These are phyloP conservation scores for Muricea muricata DNA, from an alignment of 92 coral and sea anemone genomes.

Conservation along the genomic window DNA sequence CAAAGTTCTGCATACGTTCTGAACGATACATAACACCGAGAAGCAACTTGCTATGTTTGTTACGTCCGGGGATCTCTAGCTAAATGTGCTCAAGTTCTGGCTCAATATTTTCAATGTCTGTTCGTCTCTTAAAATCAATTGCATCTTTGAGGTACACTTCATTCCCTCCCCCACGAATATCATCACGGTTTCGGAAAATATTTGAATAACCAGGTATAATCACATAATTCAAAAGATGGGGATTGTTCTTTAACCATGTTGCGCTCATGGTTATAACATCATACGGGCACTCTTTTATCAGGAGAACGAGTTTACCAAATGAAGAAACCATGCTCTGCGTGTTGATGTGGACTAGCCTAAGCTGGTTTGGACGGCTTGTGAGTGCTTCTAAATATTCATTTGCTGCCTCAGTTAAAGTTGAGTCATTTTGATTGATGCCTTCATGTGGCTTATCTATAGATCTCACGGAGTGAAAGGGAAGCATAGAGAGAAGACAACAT, in stretches of 20 bases:
- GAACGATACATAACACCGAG: slow-evolving; percentile 29
- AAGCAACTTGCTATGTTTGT: slow-evolving; percentile 9
- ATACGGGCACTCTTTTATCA: not conserved
- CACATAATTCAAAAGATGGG: not conserved
- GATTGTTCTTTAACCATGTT: not conserved
- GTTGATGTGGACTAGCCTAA: slow-evolving; percentile 7
- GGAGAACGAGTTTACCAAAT: not conserved
- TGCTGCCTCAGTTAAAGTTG: not conserved
- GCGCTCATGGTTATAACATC: not conserved
- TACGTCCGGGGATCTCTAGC: slow-evolving; percentile 33
- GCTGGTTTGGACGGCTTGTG: slow-evolving; percentile 18
- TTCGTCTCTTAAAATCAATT: slow-evolving; percentile 14
- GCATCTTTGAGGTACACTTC: slow-evolving; percentile 15
- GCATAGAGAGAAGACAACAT: too few species aligned
- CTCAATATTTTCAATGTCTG: slow-evolving; percentile 22
- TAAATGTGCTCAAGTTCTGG: slow-evolving; percentile 34
- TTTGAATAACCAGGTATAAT: slow-evolving; percentile 16
- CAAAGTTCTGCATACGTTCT: slow-evolving; percentile 13
- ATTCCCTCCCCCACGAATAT: slow-evolving; percentile 26
- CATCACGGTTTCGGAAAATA: slow-evolving; percentile 8
- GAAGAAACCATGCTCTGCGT: not conserved
- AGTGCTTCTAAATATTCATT: slow-evolving; percentile 26
- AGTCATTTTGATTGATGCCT: too few species aligned
- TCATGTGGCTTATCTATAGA: too few species aligned
- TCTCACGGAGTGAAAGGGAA: too few species aligned